Evolutionary conservation across 2,113 vertebrate species (phyloP).

Genomic region (Megaceryle torquata): DNA sequence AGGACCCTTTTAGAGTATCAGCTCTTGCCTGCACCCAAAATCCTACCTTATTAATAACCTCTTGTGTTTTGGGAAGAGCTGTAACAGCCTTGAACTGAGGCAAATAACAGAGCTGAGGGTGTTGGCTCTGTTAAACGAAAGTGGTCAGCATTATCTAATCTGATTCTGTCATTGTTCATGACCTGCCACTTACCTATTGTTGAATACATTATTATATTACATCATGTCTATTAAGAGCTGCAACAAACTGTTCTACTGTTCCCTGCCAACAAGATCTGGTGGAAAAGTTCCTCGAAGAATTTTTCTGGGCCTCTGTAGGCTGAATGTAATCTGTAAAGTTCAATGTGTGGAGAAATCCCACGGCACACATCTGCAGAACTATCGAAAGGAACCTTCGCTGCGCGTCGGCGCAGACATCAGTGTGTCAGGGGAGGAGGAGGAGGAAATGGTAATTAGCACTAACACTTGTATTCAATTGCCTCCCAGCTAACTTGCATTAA

Average conservation of each 20-base stretch:
- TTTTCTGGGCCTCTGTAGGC: background rate
- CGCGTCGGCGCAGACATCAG: fast-evolving
- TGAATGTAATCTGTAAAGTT: background rate
- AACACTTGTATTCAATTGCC: background rate
- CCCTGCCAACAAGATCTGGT: background rate
- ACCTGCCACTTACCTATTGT: conserved; percentile 13
- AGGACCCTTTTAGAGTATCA: background rate
- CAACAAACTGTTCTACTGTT: conserved; percentile 19
- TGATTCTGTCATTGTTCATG: background rate
- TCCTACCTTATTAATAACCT: background rate
- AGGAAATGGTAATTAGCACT: background rate
- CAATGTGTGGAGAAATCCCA: background rate
- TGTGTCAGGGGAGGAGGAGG: background rate
- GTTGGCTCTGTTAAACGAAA: background rate
- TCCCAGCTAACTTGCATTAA: background rate
- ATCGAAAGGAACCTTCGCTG: background rate
- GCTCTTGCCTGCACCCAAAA: background rate
- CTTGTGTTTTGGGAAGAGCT: background rate
- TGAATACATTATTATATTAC: background rate
- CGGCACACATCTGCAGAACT: background rate
- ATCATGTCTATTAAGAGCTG: conserved; percentile 18
- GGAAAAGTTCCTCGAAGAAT: background rate
- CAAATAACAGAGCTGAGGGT: background rate
- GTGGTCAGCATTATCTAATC: conserved; percentile 8
- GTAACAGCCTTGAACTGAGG: background rate